Evolutionary conservation across 2,113 vertebrate species (phyloP).

Genomic region (Cricetomys ansorgei): DNA sequence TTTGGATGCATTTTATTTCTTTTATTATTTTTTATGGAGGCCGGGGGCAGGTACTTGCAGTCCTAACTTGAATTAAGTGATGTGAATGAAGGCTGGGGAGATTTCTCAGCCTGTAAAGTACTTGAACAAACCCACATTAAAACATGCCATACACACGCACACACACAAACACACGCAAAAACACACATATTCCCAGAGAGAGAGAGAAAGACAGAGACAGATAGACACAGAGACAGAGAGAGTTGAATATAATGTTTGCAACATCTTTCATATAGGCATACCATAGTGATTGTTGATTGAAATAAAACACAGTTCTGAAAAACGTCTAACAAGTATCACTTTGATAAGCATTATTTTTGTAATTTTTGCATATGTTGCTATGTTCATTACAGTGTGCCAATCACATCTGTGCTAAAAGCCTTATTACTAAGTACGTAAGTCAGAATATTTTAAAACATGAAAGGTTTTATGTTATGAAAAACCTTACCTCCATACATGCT

Average conservation of each 20-base stretch:
- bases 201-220: no score
- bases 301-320: not conserved
- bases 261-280: not conserved
- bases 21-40: no score
- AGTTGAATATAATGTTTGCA: not conserved
- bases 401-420: not conserved
- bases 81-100: not conserved
- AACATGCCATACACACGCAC: not conserved
- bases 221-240: not conserved
- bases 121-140: not conserved
- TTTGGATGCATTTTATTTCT: not conserved
- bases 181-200: no score
- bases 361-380: no score
- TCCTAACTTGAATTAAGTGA: not conserved
- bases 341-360: not conserved
- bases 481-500: not conserved
- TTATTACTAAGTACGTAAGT: not conserved
- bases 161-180: not conserved
- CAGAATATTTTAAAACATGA: not conserved
- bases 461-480: not conserved
- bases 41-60: not conserved
- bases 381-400: not conserved
- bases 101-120: not conserved
- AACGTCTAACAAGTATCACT: not conserved
- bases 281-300: not conserved